phyloP scores from a whole-genome alignment of 1,140 invertebrate genomes.

The Hylaeus anthracinus region DNA sequence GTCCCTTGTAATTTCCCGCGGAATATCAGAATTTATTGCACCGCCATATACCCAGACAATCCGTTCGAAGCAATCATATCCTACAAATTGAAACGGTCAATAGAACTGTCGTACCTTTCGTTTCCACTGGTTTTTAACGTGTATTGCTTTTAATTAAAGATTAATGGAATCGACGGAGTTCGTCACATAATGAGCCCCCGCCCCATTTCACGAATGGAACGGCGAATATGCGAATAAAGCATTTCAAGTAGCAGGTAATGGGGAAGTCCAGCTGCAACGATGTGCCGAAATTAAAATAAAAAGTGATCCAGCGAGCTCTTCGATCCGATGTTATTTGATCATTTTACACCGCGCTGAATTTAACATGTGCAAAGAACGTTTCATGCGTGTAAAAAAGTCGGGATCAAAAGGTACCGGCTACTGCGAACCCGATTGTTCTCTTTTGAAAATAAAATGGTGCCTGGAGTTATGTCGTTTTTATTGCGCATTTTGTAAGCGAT shows the following conservation, averaged over 20 bases:
- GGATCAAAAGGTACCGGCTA: not conserved
- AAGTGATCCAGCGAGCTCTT: not conserved
- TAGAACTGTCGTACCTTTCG: not conserved
- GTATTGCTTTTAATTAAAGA: not conserved
- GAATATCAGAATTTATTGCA: constrained; percentile 24
- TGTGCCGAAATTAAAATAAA: constrained; percentile 19
- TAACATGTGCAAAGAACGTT: too few species aligned
- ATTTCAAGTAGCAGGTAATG: not conserved
- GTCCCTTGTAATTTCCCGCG: constrained; percentile 26
- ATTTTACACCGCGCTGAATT: not conserved
- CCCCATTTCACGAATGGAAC: not conserved
- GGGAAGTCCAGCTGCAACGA: not conserved
- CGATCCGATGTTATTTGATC: not conserved
- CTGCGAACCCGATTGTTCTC: not conserved
- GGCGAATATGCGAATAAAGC: too few species aligned
- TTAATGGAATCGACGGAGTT: not conserved
- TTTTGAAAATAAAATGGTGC: not conserved
- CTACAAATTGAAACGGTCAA: constrained; percentile 32
- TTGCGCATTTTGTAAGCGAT: too few species aligned
- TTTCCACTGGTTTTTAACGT: not conserved
- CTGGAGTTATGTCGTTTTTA: too few species aligned
- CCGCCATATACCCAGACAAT: not conserved
- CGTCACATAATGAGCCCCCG: not conserved
- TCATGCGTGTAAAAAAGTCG: not conserved
- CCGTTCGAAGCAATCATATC: constrained; percentile 2